phyloP scores from a whole-genome alignment of 2,888 invertebrate genomes.

The Drosophila dives region DNA sequence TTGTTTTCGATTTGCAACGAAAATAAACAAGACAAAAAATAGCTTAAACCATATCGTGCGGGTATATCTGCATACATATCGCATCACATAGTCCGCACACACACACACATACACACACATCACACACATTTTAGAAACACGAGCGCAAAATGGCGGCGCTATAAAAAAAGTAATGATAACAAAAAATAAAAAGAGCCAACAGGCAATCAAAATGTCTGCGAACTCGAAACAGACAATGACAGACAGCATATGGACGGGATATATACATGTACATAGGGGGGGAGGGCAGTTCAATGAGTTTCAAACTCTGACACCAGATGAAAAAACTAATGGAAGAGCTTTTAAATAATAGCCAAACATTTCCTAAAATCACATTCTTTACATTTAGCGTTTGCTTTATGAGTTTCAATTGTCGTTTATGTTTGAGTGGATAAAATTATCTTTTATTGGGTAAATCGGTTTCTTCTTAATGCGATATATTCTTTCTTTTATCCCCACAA shows the following conservation, averaged over 20 bases:
- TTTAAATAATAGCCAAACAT: neutral
- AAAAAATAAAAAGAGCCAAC: conserved; percentile 59
- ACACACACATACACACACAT: conserved; percentile 4
- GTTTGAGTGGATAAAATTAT: neutral
- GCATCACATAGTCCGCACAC: conserved; percentile 17
- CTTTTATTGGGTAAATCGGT: neutral
- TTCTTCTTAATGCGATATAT: neutral
- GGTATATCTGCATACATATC: conserved; percentile 25
- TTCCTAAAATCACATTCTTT: neutral
- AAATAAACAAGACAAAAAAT: conserved; percentile 13
- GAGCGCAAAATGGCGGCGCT: conserved; percentile 48
- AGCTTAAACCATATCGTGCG: conserved; percentile 28
- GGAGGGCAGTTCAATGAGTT: conserved; percentile 31
- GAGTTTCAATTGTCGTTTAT: neutral
- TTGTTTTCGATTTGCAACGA: conserved; percentile 41
- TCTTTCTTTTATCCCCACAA: neutral
- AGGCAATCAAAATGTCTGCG: conserved; percentile 72
- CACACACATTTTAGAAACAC: conserved; percentile 12
- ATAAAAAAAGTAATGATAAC: conserved; percentile 50
- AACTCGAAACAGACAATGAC: conserved; percentile 57
- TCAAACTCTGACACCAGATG: neutral
- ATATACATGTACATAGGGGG: conserved; percentile 30
- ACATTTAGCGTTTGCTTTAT: neutral
- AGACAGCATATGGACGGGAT: conserved; percentile 64
- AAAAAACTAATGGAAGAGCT: neutral